Evolutionary conservation across 2,888 invertebrate genomes (phyloP), one percentile per base, ranked within the genome.

Genomic region (Rhopalosiphum nymphaeae): DNA sequence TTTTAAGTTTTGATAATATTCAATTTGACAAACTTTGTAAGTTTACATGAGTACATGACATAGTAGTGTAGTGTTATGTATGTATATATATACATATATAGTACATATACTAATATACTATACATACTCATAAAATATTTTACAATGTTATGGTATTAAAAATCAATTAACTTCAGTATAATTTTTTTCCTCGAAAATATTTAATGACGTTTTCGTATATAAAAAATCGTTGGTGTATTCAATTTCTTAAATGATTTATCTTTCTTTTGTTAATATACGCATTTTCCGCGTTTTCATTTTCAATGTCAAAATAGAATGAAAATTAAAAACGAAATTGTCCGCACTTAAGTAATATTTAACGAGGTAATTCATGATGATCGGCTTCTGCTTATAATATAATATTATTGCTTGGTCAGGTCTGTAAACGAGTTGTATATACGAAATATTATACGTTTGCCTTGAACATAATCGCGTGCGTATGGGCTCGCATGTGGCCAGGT

Each of bases 381-480:
- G 89, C 84, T 25, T 61, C 26, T 86, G n/a, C 49, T 61, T 46
- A 53, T 42, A 87, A 46, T 61, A 91, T n/a, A 26, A 11, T 42
- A 53, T 84, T 78, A 78, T 78, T 78, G 78, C 78, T 78, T 29
- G 91, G 78, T 56, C 36, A 26, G 84, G 78, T 84, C 36, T 91
- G 21, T 36, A 92, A 91, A 87, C 92, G 61, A 67, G 92, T 56
- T 25, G 29, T 44, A 46, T 36, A 53, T 84, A 92, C 87, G 92
- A 87, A 87, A 92, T 87, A 87, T 61, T 87, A 92, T 92, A 93
- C 89, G 92, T 93, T 93, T 89, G 92, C 92, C 92, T 93, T 93
- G 92, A 93, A 93, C 61, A 93, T 89, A 93, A 93, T 93, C 92
- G 92, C 88, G 67, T 89, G 89, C 88, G 88, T 88, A 42, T 42